Base-by-base conservation (phyloP, 2,113 vertebrate genomes). In the Etheostoma spectabile region DNA sequence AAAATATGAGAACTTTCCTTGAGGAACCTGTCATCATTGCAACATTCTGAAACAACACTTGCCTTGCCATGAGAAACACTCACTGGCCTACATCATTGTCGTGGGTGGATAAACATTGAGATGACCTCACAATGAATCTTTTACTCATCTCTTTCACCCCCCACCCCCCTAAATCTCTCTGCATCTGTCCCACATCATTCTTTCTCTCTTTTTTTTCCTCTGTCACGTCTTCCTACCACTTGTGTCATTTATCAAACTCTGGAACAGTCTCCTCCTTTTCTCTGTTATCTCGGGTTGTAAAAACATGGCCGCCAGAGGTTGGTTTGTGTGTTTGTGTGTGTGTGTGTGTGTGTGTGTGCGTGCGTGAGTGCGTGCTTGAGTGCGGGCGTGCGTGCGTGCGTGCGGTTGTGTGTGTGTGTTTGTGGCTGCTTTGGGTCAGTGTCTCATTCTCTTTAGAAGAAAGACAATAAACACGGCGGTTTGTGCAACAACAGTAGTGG, bases 271-370 rank as follows among this genome's bases (percentile, higher is more conserved):
- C 71, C 59, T 60, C 84, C 65, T 49, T 64, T 73, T 56, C 60
- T 75, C 70, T 92, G 89, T 93, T 92, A 90, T 93, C 91, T 90
- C 16, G 51, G 66, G 51, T 83, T 92, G 83, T 78, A 76, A 90
- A 89, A 90, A 90, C 92, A 90, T 70, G 83, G 91, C 87, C 69
- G 80, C 83, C 87, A 75, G 77, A 82, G 77, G 80, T 65, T 82
- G 79, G 38, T 42, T 10, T 42, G 38, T 42, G 38, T 42, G 38
- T 42, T 8, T 11, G 38, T 42, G 38, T 42, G 38, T 42, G 8
- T 42, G 38, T 42, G 38, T 42, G 38, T 42, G 38, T 11, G 10
- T 42, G 8, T 11, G 38, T 42, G 38, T 11, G 38, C n/a, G n/a
- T 38, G 35, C 5, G 33, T 33, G 33, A 1, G 33, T 33, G 33